These are phyloP conservation scores for Crocuta crocuta DNA, from an alignment of 2,113 vertebrate genomes.

Conservation along the genomic window DNA sequence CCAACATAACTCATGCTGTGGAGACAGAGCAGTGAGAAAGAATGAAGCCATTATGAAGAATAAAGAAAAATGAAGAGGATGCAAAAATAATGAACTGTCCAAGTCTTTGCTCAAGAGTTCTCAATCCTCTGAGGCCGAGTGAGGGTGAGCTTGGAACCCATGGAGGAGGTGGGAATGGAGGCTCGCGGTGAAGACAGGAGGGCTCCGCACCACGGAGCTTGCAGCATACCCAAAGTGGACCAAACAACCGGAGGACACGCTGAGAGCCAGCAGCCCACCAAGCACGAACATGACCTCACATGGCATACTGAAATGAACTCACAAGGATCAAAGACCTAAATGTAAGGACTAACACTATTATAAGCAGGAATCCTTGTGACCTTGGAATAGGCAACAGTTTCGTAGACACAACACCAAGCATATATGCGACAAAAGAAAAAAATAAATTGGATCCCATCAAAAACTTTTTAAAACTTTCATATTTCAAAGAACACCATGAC, in stretches of 20 bases:
- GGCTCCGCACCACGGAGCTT: neutral
- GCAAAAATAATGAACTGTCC: neutral
- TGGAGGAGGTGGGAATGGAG: rapidly evolving
- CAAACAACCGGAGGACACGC: neutral
- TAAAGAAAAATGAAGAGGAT: neutral
- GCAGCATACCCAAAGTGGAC: neutral
- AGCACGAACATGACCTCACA: neutral
- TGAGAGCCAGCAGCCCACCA: neutral
- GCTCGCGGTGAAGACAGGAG: neutral
- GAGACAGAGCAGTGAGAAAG: neutral
- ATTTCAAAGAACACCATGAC: neutral
- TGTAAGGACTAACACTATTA: neutral
- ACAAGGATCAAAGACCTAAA: conserved; percentile 14
- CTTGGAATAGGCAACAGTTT: neutral
- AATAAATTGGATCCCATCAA: neutral
- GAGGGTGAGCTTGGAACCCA: rapidly evolving
- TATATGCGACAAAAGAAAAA: neutral
- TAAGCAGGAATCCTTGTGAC: neutral
- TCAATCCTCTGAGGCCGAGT: neutral
- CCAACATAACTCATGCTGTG: neutral
- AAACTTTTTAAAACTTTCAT: neutral
- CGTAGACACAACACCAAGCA: neutral
- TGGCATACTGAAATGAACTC: neutral
- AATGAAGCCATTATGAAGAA: neutral
- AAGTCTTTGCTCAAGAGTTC: neutral